phyloP scores from a whole-genome alignment of 2,113 vertebrate species.

The Atlantisia rogersi region DNA sequence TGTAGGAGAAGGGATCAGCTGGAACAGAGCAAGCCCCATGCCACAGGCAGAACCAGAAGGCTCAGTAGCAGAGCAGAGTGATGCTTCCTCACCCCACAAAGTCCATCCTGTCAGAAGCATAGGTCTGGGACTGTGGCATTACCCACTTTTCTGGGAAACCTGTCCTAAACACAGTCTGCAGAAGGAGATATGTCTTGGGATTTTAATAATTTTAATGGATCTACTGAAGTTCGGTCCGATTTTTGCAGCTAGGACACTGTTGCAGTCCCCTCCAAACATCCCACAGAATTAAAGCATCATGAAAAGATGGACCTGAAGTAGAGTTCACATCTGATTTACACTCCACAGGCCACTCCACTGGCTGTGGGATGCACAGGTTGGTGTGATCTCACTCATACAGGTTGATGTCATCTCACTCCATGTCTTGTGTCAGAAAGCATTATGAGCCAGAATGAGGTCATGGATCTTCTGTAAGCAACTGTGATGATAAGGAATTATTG shows the following conservation, averaged over 20 bases:
- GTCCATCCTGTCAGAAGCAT: neutral
- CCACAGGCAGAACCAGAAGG: accelerated
- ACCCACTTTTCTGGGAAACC: neutral
- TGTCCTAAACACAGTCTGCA: neutral
- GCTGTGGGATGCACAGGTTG: neutral
- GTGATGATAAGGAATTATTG: neutral
- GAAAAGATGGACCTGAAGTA: neutral
- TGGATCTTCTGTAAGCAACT: neutral
- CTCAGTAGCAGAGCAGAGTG: neutral
- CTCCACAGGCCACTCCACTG: neutral
- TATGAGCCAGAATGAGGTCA: neutral
- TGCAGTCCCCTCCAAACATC: neutral
- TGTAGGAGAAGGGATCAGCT: neutral
- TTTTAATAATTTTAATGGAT: neutral
- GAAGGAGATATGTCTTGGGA: neutral
- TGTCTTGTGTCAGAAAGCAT: neutral
- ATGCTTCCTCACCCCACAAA: neutral
- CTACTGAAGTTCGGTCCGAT: neutral
- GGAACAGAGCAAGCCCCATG: neutral
- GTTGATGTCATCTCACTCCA: neutral
- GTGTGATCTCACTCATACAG: neutral
- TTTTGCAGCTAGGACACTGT: neutral
- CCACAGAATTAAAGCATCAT: neutral
- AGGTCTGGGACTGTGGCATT: neutral
- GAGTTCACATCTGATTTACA: neutral